A percentile compares a stretch with the other conserved stretches of the same genome.
phyloP scores from a whole-genome alignment of 2,888 invertebrate genomes.

The Hirtodrosophila trivittata region DNA sequence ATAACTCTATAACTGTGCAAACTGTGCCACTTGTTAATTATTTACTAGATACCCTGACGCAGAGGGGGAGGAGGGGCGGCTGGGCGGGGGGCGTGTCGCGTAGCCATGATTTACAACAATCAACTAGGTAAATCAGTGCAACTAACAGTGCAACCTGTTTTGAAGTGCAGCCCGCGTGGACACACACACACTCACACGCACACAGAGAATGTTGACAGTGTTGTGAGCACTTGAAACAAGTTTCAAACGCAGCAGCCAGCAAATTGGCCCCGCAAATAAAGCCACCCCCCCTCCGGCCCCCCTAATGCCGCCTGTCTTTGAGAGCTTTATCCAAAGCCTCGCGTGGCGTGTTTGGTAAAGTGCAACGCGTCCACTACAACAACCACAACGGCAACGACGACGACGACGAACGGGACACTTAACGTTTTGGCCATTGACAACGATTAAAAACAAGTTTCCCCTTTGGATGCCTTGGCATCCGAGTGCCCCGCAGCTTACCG shows the following conservation, averaged over 20 bases:
- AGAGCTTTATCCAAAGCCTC: constrained; percentile 10
- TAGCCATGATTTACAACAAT: constrained; percentile 56
- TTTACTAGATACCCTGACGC: constrained; percentile 34
- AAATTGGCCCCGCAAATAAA: constrained; percentile 64
- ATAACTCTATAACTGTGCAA: constrained; percentile 35
- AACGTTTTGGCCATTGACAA: constrained; percentile 79
- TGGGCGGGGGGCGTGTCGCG: background rate
- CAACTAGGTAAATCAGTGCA: constrained; percentile 71
- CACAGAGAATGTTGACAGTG: constrained; percentile 32
- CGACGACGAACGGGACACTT: constrained; percentile 72
- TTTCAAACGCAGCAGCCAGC: constrained; percentile 60
- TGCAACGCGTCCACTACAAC: constrained; percentile 34
- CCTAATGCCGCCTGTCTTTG: too few relatives aligned
- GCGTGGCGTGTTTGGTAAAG: constrained; percentile 43
- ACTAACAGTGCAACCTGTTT: constrained; percentile 79
- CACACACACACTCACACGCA: constrained; percentile 5
- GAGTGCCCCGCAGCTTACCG: background rate
- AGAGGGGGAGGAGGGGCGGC: background rate
- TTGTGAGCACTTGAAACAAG: constrained; percentile 54
- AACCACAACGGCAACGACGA: constrained; percentile 25
- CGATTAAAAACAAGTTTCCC: constrained; percentile 76
- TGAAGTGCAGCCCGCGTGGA: constrained; percentile 33
- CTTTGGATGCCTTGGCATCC: constrained; percentile 7
- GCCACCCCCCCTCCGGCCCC: background rate
- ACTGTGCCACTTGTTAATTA: constrained; percentile 61